Evolutionary conservation across 30 jellyfish, hydroid and myxozoan species (phyloP).

Genomic region (Pelagia noctiluca): DNA sequence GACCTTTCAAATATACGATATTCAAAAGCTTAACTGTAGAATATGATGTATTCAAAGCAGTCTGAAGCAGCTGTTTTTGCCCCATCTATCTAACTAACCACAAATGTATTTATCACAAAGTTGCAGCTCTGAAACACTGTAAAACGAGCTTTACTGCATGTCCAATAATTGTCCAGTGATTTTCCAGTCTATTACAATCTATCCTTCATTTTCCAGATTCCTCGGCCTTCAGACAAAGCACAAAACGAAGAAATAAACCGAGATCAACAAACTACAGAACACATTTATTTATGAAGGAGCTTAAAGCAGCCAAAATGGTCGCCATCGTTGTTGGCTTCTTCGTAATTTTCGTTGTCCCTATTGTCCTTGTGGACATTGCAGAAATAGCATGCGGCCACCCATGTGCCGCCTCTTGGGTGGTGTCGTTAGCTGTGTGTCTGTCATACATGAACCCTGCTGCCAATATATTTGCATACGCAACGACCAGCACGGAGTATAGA

Average conservation of each 20-base stretch:
- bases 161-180: background rate
- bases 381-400: slow-evolving; percentile 66
- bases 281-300: slow-evolving; percentile 46
- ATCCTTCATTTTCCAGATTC: background rate
- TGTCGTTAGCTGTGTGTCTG: slow-evolving; percentile 50
- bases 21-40: too few relatives aligned
- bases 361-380: slow-evolving; percentile 63
- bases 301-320: slow-evolving; percentile 75
- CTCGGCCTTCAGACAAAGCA: background rate
- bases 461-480: slow-evolving; percentile 67
- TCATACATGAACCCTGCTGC: slow-evolving; percentile 75
- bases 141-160: background rate
- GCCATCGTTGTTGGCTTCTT: slow-evolving; percentile 76
- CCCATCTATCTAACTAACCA: too few relatives aligned
- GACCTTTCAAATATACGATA: too few relatives aligned
- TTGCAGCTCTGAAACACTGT: too few relatives aligned
- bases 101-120: too few relatives aligned
- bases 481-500: slow-evolving; percentile 68
- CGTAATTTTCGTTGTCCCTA: slow-evolving; percentile 61
- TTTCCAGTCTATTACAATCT: background rate
- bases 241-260: background rate
- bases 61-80: too few relatives aligned
- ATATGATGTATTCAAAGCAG: too few relatives aligned
- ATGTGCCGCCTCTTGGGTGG: slow-evolving; percentile 58
- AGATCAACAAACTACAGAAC: slow-evolving; percentile 49